phyloP scores from a whole-genome alignment of 2,888 invertebrate genomes.

The Thereva nobilitata region DNA sequence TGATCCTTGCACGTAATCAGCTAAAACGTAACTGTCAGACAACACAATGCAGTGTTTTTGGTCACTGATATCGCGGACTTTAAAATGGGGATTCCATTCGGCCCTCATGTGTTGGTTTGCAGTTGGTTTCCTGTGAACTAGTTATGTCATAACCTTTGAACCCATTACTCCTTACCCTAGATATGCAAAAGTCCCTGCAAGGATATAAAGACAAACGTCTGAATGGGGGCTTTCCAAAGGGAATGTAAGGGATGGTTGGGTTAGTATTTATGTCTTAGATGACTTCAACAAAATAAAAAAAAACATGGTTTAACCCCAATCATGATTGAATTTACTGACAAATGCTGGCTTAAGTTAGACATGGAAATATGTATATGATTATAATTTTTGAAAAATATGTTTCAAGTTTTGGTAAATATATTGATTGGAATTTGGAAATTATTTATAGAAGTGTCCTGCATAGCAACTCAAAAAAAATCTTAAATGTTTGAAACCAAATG shows the following conservation, averaged over 20 bases:
- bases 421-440: too few relatives aligned
- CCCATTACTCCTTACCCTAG: conserved; percentile 10
- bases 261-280: not conserved
- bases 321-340: too few relatives aligned
- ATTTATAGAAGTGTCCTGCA: too few relatives aligned
- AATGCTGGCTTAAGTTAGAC: too few relatives aligned
- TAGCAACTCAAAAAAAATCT: too few relatives aligned
- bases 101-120: conserved; percentile 1
- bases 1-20: conserved; percentile 21
- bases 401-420: too few relatives aligned
- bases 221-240: not conserved
- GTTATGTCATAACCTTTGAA: conserved; percentile 27
- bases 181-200: conserved; percentile 1
- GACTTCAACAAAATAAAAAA: too few relatives aligned
- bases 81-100: not conserved
- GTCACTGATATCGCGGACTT: conserved; percentile 8
- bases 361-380: too few relatives aligned
- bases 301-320: too few relatives aligned
- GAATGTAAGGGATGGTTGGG: not conserved
- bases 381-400: too few relatives aligned
- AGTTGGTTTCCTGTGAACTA: conserved; percentile 26
- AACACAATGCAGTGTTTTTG: conserved; percentile 27
- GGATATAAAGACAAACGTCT: not conserved
- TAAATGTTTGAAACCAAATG: too few relatives aligned
- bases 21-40: conserved; percentile 9